These are phyloP conservation scores for Monoplex corrugatus DNA, from an alignment of 2,888 invertebrate genomes.

Conservation along the genomic window DNA sequence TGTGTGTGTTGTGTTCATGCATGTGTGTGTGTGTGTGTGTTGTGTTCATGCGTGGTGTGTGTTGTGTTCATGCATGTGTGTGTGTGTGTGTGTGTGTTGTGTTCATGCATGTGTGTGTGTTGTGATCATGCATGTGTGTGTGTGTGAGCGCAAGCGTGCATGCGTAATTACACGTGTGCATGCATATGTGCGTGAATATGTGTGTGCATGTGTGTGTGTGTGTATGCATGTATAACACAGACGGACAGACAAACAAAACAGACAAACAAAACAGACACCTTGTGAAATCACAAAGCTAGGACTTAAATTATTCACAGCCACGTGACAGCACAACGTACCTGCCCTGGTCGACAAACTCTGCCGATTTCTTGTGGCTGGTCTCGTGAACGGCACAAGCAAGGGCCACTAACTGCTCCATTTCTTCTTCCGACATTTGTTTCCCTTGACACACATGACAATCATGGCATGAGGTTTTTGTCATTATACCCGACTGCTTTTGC, in stretches of 20 bases:
- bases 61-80: no score
- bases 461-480: no score
- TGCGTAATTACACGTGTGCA: not conserved
- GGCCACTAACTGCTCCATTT: conserved; percentile 80
- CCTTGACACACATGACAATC: conserved; percentile 73
- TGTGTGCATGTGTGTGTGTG: not conserved
- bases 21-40: no score
- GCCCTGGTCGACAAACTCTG: conserved; percentile 74
- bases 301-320: no score
- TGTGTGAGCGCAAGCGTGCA: not conserved
- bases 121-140: no score
- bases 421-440: conserved; percentile 79
- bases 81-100: no score
- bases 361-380: conserved; percentile 80
- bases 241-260: not conserved
- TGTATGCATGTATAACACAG: not conserved
- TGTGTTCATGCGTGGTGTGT: no score
- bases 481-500: no score
- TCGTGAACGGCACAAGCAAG: conserved; percentile 82
- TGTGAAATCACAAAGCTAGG: no score
- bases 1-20: no score
- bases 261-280: not conserved
- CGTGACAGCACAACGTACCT: no score
- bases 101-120: no score
- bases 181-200: not conserved